Evolutionary conservation across 1,140 invertebrate genomes (phyloP).

Genomic region (Zaprionus lachaisei): DNA sequence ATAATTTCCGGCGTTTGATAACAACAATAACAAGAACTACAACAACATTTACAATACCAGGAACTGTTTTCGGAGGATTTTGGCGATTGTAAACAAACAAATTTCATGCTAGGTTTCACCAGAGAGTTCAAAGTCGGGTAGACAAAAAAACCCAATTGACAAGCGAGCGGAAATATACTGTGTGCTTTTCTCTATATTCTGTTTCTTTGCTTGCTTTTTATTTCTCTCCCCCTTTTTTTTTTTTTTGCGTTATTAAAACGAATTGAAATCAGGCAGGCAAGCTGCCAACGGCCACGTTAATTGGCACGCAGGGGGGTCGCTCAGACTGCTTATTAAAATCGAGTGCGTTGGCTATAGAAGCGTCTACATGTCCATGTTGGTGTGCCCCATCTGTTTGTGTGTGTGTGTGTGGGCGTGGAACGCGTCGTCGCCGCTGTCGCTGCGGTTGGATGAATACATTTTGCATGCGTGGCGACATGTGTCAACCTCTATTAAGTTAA

Average conservation of each 20-base stretch:
- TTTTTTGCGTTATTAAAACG: constrained; percentile 41
- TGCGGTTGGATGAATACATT: constrained; percentile 77
- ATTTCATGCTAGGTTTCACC: constrained; percentile 74
- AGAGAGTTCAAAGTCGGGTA: constrained; percentile 53
- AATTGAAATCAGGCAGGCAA: constrained; percentile 52
- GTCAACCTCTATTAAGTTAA: constrained; percentile 81
- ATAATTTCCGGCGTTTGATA: constrained; percentile 81
- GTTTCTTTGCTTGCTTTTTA: background rate
- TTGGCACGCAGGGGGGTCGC: constrained; percentile 48
- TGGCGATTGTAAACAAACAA: constrained; percentile 77
- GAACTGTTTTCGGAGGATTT: constrained; percentile 32
- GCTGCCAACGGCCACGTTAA: constrained; percentile 50
- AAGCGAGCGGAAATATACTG: constrained; percentile 61
- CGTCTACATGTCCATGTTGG: background rate
- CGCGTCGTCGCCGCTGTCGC: constrained; percentile 19
- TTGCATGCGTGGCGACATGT: constrained; percentile 81
- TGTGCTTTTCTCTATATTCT: constrained; percentile 16
- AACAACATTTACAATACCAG: constrained; percentile 17
- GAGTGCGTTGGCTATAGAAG: constrained; percentile 44
- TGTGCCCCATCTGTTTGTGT: background rate
- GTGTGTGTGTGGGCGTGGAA: constrained; percentile 15
- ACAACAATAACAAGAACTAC: constrained; percentile 38
- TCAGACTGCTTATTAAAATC: constrained; percentile 57
- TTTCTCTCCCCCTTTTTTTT: background rate
- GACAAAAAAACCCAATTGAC: constrained; percentile 62